These are phyloP conservation scores for Tetropium fuscum DNA, from an alignment of 2,888 invertebrate genomes.

Conservation along the genomic window DNA sequence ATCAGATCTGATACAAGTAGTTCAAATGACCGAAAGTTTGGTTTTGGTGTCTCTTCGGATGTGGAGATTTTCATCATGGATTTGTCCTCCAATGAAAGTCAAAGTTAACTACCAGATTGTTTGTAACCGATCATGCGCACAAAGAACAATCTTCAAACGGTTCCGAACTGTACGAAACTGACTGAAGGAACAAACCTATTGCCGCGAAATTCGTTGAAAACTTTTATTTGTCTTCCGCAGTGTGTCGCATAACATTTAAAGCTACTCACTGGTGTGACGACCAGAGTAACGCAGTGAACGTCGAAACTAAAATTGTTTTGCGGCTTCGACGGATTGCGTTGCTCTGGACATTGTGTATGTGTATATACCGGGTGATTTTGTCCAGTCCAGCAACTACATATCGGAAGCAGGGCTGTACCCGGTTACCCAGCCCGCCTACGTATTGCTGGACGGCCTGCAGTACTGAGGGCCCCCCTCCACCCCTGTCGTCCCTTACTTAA, in stretches of 20 bases:
- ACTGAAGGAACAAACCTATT: too few relatives aligned
- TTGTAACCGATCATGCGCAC: not conserved
- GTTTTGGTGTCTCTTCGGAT: too few relatives aligned
- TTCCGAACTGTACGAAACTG: not conserved
- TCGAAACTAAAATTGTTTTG: too few relatives aligned
- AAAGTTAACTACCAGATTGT: too few relatives aligned
- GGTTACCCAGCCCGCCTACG: conserved; percentile 68
- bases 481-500: conserved; percentile 61
- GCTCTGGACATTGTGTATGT: conserved; percentile 7
- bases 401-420: conserved; percentile 69
- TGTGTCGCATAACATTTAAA: conserved; percentile 5
- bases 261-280: not conserved
- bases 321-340: not conserved
- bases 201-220: too few relatives aligned
- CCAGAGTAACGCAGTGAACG: not conserved
- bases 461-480: conserved; percentile 69
- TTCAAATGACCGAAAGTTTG: too few relatives aligned
- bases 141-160: not conserved
- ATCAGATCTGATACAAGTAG: too few relatives aligned
- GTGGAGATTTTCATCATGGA: too few relatives aligned
- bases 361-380: conserved; percentile 41
- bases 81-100: too few relatives aligned
- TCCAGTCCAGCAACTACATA: conserved; percentile 66
- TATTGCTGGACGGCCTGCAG: conserved; percentile 73
- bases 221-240: not conserved